A percentile compares a stretch with the other conserved stretches of the same genome.
Conservation (phyloP, 2,797 vertebrate genomes). For the Hirundo rustica region DNA sequence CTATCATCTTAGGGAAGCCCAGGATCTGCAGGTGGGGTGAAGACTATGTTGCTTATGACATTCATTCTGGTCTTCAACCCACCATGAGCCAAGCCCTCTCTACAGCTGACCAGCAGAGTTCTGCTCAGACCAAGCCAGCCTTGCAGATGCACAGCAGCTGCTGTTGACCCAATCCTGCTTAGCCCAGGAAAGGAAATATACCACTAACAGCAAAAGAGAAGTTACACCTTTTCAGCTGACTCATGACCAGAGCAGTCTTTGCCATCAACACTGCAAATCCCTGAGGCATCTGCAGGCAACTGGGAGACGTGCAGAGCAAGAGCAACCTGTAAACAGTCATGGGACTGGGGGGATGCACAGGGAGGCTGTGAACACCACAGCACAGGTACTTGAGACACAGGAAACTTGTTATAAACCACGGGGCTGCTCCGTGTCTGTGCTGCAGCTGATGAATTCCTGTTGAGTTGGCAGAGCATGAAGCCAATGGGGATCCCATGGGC, state of each 20-base stretch:
- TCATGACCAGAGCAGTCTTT: slow-evolving; percentile 11
- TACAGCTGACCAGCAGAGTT: not conserved
- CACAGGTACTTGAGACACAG: not conserved
- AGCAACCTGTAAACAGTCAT: not conserved
- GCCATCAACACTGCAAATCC: not conserved
- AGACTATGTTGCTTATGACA: not conserved
- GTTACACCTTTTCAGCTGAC: slow-evolving; percentile 29
- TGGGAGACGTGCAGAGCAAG: not conserved
- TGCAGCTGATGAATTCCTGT: not conserved
- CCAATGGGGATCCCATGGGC: not conserved
- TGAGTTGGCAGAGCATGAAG: not conserved
- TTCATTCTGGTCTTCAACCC: not conserved
- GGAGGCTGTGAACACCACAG: rapidly evolving
- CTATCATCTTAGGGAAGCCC: slow-evolving; percentile 2
- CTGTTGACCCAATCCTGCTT: not conserved
- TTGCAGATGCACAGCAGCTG: not conserved
- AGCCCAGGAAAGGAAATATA: not conserved
- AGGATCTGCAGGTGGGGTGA: not conserved
- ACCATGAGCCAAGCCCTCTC: not conserved
- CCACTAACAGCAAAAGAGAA: not conserved
- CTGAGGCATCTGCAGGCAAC: slow-evolving; percentile 10
- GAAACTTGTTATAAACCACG: not conserved
- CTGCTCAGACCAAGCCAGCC: not conserved
- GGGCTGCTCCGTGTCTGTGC: not conserved
- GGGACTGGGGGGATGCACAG: not conserved